Evolutionary conservation across 1,140 invertebrate genomes (phyloP).

Genomic region (Chlorops oryzae): DNA sequence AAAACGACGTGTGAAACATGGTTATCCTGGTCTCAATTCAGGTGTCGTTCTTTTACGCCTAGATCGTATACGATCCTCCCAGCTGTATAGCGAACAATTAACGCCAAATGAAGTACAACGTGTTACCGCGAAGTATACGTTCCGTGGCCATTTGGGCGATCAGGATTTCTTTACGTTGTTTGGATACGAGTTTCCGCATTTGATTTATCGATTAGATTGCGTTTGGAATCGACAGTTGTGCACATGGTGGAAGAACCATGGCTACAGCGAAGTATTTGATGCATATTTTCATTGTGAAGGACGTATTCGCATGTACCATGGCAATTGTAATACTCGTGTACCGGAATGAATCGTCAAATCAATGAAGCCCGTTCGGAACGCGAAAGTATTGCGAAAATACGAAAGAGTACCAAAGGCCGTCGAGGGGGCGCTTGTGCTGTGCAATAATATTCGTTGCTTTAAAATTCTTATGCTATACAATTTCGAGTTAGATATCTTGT

Average conservation of each 20-base stretch:
- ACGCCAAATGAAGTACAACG: constrained; percentile 53
- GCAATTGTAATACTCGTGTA: constrained; percentile 78
- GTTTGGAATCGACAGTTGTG: constrained; percentile 81
- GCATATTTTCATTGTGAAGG: constrained; percentile 68
- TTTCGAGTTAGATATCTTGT: too few relatives aligned
- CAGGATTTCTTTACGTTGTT: constrained; percentile 83
- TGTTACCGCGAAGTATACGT: constrained; percentile 64
- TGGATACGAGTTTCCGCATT: constrained; percentile 60
- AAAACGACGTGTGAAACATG: constrained; percentile 33
- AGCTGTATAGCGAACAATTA: constrained; percentile 55
- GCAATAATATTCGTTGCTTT: too few relatives aligned
- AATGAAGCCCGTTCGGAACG: too few relatives aligned
- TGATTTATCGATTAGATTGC: constrained; percentile 74
- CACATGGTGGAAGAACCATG: constrained; percentile 76
- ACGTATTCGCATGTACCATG: constrained; percentile 71
- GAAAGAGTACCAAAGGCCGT: too few relatives aligned
- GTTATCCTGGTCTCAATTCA: constrained; percentile 75
- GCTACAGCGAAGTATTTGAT: constrained; percentile 70
- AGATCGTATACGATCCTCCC: constrained; percentile 60
- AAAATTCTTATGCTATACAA: too few relatives aligned
- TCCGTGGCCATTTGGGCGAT: constrained; percentile 76
- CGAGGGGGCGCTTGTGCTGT: too few relatives aligned
- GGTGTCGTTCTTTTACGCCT: constrained; percentile 73
- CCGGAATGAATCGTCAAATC: constrained; percentile 53
- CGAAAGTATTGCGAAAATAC: too few relatives aligned